Evolutionary conservation across 2,113 vertebrate genomes (phyloP).

Genomic region (Chaetops frenatus): DNA sequence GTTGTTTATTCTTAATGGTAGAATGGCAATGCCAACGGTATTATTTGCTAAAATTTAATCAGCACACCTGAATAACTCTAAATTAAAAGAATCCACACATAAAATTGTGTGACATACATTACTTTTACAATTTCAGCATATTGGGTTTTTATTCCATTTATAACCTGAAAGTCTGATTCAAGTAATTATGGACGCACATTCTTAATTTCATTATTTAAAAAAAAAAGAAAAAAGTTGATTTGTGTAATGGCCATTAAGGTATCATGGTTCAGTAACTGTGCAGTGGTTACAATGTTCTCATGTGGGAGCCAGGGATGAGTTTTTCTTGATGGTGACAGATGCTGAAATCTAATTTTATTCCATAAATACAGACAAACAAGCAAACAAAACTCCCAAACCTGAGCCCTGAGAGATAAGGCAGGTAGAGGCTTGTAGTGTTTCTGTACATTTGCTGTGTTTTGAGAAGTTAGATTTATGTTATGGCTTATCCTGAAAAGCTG

Average conservation of each 20-base stretch:
- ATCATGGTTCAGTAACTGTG: slow-evolving; percentile 71
- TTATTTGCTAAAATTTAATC: neutral
- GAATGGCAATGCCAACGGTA: neutral
- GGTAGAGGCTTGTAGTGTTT: slow-evolving; percentile 2
- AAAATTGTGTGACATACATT: neutral
- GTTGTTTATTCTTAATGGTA: neutral
- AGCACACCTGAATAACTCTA: neutral
- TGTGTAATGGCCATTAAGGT: slow-evolving; percentile 72
- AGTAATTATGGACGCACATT: slow-evolving; percentile 65
- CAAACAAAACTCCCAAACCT: neutral
- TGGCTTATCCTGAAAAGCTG: neutral
- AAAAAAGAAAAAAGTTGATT: slow-evolving; percentile 29
- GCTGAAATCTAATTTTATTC: slow-evolving; percentile 74
- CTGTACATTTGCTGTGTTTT: slow-evolving; percentile 4
- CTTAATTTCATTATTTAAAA: slow-evolving; percentile 67
- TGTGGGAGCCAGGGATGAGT: slow-evolving; percentile 65
- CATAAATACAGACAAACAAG: slow-evolving; percentile 37
- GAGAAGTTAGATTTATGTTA: slow-evolving; percentile 9
- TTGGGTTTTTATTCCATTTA: slow-evolving; percentile 64
- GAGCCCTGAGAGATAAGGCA: slow-evolving; percentile 57
- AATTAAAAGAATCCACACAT: neutral
- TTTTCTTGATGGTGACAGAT: slow-evolving; percentile 73
- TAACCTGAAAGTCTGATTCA: slow-evolving; percentile 51
- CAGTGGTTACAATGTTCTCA: slow-evolving; percentile 69
- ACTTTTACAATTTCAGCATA: slow-evolving; percentile 55